Percentiles rank a stretch among this genome's conserved stretches.
Conservation (phyloP, 2,888 invertebrate genomes). For the Ramazzottius varieornatus region DNA sequence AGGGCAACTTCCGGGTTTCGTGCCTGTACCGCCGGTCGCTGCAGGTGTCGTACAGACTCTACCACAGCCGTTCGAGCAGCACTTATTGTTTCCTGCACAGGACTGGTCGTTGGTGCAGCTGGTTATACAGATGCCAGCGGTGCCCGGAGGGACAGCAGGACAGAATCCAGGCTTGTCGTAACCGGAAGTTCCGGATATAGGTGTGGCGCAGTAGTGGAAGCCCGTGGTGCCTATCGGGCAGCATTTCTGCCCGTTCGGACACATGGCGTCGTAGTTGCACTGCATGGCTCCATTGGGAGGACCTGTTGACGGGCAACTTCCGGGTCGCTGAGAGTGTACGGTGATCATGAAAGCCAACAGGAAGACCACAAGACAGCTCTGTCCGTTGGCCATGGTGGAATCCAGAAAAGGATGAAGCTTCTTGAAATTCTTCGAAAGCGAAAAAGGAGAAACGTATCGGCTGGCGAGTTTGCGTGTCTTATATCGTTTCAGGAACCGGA, state of each 20-base stretch:
- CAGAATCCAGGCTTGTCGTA: neutral
- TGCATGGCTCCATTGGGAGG: neutral
- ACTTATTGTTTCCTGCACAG: neutral
- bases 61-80: neutral
- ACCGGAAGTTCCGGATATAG: neutral
- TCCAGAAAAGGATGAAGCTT: neutral
- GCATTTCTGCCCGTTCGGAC: neutral
- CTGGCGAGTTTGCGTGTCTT: too few species aligned
- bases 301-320: neutral
- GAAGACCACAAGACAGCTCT: neutral
- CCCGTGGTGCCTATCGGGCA: neutral
- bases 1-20: neutral
- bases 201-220: neutral
- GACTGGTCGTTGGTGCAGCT: neutral
- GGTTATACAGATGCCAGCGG: neutral
- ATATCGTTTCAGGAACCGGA: too few species aligned
- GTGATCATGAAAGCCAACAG: neutral
- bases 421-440: too few species aligned
- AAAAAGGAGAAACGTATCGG: too few species aligned
- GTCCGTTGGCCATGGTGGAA: neutral
- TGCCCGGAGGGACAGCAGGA: neutral
- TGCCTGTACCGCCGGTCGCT: neutral
- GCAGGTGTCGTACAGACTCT: neutral
- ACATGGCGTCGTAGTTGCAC: neutral
- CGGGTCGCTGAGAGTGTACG: neutral